A percentile compares a stretch with the other conserved stretches of the same genome.
Evolutionary conservation across 2,113 vertebrate genomes (phyloP).

Genomic region (Callocephalon fimbriatum): DNA sequence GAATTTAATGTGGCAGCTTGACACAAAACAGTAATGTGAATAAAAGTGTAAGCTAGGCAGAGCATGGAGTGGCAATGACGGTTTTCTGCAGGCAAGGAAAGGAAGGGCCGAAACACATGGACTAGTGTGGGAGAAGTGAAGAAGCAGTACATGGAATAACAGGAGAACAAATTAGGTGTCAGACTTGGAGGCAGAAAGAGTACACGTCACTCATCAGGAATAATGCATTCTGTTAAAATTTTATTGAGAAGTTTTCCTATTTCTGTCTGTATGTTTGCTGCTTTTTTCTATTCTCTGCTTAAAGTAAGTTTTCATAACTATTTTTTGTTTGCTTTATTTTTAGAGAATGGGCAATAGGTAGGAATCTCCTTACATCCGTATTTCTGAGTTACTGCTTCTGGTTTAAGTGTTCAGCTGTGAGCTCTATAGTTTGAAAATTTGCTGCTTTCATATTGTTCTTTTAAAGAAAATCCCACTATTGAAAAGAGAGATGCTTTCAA

Average conservation of each 20-base stretch:
- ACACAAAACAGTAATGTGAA: not conserved
- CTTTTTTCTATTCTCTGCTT: not conserved
- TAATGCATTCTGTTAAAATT: not conserved
- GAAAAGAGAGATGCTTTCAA: constrained; percentile 30
- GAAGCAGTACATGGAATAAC: not conserved
- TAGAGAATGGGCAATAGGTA: not conserved
- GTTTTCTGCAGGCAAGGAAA: not conserved
- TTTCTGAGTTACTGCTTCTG: not conserved
- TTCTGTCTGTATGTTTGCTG: not conserved
- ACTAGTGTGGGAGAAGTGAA: not conserved
- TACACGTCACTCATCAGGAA: not conserved
- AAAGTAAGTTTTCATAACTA: not conserved
- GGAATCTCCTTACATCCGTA: not conserved
- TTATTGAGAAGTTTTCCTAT: not conserved
- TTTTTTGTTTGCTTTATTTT: not conserved
- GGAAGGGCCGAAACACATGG: not conserved
- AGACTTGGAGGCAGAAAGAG: not conserved
- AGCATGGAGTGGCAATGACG: not conserved
- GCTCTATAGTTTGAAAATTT: constrained; percentile 20
- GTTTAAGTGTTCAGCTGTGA: constrained; percentile 14
- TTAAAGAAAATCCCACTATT: constrained; percentile 23
- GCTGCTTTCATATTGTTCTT: not conserved
- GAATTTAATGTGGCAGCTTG: not conserved
- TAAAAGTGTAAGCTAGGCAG: not conserved
- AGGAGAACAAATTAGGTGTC: not conserved